These are phyloP conservation scores for Drosophila ficusphila DNA, from an alignment of 1,140 invertebrate species.

Conservation along the genomic window DNA sequence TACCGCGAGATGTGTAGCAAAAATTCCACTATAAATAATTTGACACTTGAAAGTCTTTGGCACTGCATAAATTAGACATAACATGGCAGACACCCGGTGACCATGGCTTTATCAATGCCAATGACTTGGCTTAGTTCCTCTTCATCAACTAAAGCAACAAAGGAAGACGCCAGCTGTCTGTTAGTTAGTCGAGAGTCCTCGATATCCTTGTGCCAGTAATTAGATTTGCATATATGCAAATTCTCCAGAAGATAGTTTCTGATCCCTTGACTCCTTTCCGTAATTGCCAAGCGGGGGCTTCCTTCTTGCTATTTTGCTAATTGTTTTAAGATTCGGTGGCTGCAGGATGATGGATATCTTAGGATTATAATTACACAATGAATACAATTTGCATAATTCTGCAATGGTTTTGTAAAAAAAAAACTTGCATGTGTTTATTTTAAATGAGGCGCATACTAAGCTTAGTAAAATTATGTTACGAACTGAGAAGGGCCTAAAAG, in stretches of 20 bases:
- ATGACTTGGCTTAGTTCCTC: conserved; percentile 20
- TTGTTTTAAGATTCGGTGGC: conserved; percentile 12
- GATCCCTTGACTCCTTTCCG: background rate
- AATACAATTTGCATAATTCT: background rate
- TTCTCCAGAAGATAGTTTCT: background rate
- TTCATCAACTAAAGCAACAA: conserved; percentile 12
- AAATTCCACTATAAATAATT: conserved; percentile 75
- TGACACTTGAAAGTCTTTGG: conserved; percentile 43
- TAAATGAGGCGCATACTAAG: background rate
- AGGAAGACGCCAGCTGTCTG: conserved; percentile 6
- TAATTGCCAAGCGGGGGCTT: background rate
- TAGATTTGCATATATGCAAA: conserved; percentile 50
- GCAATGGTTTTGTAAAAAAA: background rate
- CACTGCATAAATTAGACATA: conserved; percentile 64
- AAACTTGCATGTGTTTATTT: background rate
- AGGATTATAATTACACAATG: background rate
- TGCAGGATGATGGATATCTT: conserved; percentile 1
- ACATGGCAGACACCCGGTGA: conserved; percentile 34
- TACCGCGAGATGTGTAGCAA: conserved; percentile 39
- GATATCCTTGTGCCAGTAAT: conserved; percentile 18
- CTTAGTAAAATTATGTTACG: no score
- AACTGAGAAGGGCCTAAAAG: no score
- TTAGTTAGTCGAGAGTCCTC: conserved; percentile 2
- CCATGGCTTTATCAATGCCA: conserved; percentile 30
- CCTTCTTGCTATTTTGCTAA: background rate